Base-by-base conservation (phyloP, 2,113 vertebrate genomes). In the Rynchops niger region DNA sequence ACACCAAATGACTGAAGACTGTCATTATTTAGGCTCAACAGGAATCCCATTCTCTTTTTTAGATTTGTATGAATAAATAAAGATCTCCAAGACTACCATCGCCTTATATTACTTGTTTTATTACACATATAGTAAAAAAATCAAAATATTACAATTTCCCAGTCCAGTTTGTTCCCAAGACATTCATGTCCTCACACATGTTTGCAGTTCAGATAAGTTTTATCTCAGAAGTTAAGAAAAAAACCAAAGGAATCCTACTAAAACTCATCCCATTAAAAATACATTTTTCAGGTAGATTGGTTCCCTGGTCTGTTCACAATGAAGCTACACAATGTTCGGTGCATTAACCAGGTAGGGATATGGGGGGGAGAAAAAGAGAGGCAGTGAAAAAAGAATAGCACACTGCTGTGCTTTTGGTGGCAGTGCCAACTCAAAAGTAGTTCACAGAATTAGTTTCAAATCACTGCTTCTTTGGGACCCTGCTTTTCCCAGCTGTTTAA, bases 21-120 rank as follows among this genome's bases (percentile, higher is more conserved):
- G 66, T 11, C 67, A 66, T 92, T 94, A 92, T 73, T 95, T 84
- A 96, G 62, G 19, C 76, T 95, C 79, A 78, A 91, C 73, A 87
- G 70, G 77, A 95, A 89, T 72, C 65, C 47, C 52, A 79, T 72
- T 92, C 45, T 61, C 62, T 80, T 95, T 52, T 88, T 90, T 74
- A 85, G 38, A 63, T 82, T 82, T 89, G 12, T 76, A 89, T 82
- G 81, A 85, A 94, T 91, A 96, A 93, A 88, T 52, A 86, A 86
- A 92, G 36, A 74, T 52, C 72, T 92, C 38, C 55, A 74, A 62
- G 38, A 38, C n/a, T 59, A 76, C 29, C 34, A 45, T 38, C 13
- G 6, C 63, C 36, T 62, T 74, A 12, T 49, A 62, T 59, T 70
- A 83, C 22, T 83, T 81, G 26, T 93, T 97, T 83, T 63, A 74